Percentiles rank a stretch among this genome's conserved stretches.
These are phyloP conservation scores for Lepidurus apus DNA, from an alignment of 1,140 invertebrate genomes.

Conservation along the genomic window DNA sequence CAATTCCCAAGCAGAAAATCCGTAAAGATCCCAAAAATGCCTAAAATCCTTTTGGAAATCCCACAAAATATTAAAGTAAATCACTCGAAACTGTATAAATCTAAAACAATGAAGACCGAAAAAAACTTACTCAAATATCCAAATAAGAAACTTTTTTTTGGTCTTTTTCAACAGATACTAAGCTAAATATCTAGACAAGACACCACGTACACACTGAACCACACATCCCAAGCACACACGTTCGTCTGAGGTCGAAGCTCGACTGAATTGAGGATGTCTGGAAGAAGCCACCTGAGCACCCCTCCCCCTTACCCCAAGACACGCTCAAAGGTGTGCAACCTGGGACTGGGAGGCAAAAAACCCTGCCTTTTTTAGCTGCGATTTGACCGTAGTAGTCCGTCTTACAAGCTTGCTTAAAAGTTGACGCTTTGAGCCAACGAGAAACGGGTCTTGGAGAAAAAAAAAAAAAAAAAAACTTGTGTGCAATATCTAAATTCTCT, in stretches of 20 bases:
- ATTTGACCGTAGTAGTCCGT: no score
- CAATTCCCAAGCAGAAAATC: no score
- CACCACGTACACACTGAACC: not conserved
- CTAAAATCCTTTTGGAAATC: no score
- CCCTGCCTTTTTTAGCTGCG: not conserved
- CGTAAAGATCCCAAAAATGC: no score
- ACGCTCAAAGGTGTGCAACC: not conserved
- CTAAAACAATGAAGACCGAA: not conserved
- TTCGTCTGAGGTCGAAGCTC: conserved; percentile 20
- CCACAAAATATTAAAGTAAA: not conserved
- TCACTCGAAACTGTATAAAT: not conserved
- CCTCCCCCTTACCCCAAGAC: not conserved
- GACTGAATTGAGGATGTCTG: conserved; percentile 4
- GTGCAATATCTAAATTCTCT: not conserved
- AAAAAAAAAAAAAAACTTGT: no score
- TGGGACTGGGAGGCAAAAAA: not conserved
- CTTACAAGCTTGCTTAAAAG: no score
- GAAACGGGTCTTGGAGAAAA: not conserved
- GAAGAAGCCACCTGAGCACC: conserved; percentile 8
- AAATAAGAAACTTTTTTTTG: not conserved
- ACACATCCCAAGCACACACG: conserved; percentile 6
- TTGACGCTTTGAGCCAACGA: not conserved
- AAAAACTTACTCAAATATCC: not conserved
- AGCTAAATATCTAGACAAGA: not conserved
- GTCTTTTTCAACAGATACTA: not conserved